phyloP scores from a whole-genome alignment of 2,888 invertebrate species.

The Theretra japonica region DNA sequence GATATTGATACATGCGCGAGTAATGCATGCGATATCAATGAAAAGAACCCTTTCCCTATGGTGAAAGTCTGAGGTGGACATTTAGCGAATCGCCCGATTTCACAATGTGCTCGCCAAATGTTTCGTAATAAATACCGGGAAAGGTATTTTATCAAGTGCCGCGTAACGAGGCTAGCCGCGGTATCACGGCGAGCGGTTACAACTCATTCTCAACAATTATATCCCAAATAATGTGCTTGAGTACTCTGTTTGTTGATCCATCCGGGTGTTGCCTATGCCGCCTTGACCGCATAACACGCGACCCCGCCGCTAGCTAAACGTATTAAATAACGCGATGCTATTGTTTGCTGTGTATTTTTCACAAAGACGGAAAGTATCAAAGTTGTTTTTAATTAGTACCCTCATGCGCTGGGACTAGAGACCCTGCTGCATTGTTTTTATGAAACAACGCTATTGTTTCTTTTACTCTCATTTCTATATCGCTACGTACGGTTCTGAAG shows the following conservation, averaged over 20 bases:
- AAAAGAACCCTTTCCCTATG: conserved; percentile 47
- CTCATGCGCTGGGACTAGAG: conserved; percentile 49
- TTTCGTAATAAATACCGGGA: conserved; percentile 60
- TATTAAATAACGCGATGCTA: conserved; percentile 57
- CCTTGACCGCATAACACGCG: conserved; percentile 64
- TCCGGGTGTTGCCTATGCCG: conserved; percentile 31
- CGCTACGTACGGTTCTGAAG: too few species aligned
- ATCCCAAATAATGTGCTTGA: conserved; percentile 1
- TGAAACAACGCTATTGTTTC: conserved; percentile 31
- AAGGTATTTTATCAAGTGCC: conserved; percentile 57
- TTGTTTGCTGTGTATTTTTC: conserved; percentile 57
- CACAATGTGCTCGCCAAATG: conserved; percentile 54
- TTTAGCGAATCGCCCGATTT: conserved; percentile 56
- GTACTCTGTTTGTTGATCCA: neutral
- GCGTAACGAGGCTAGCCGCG: conserved; percentile 44
- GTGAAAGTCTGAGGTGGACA: conserved; percentile 56
- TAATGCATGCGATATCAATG: conserved; percentile 30
- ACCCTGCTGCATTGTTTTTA: conserved; percentile 60
- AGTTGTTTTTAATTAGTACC: conserved; percentile 58
- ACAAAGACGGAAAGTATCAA: conserved; percentile 63
- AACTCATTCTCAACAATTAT: conserved; percentile 2
- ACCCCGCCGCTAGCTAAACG: conserved; percentile 60
- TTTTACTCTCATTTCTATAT: too few species aligned
- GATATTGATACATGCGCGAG: conserved; percentile 32
- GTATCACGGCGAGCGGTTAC: neutral